Conservation (phyloP, 2,113 vertebrate genomes). For the Tupaia tana region DNA sequence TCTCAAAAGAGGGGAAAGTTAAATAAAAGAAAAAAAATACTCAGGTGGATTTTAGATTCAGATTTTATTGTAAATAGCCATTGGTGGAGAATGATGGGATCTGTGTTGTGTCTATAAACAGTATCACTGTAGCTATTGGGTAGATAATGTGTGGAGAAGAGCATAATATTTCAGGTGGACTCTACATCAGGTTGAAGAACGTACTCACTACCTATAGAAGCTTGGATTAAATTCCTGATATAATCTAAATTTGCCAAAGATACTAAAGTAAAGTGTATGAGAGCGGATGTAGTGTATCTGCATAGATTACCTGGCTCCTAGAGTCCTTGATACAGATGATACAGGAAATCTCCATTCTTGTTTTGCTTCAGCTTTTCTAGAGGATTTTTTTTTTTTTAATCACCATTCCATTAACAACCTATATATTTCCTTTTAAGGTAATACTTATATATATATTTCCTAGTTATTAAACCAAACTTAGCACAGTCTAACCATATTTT, state of each 20-base stretch:
- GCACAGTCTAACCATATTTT: background rate
- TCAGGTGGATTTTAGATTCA: constrained; percentile 29
- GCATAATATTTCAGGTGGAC: background rate
- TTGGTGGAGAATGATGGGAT: background rate
- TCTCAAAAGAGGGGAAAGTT: background rate
- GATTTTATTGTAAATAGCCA: background rate
- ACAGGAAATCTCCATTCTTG: background rate
- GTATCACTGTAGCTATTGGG: background rate
- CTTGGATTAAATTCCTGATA: background rate
- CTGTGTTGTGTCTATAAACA: background rate
- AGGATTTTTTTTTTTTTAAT: background rate
- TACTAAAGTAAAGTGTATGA: background rate
- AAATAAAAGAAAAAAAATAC: background rate
- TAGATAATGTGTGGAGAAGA: background rate
- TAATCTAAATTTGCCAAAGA: background rate
- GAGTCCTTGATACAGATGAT: background rate
- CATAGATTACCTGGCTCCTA: background rate
- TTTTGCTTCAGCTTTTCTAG: background rate
- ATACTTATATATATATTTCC: background rate
- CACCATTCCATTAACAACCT: background rate
- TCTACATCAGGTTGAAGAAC: background rate
- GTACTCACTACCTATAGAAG: background rate
- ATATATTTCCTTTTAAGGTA: background rate
- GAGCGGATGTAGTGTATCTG: background rate
- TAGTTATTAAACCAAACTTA: background rate